These are phyloP conservation scores for Trigoniulus corallinus DNA, from an alignment of 1,140 invertebrate genomes.

Conservation along the genomic window DNA sequence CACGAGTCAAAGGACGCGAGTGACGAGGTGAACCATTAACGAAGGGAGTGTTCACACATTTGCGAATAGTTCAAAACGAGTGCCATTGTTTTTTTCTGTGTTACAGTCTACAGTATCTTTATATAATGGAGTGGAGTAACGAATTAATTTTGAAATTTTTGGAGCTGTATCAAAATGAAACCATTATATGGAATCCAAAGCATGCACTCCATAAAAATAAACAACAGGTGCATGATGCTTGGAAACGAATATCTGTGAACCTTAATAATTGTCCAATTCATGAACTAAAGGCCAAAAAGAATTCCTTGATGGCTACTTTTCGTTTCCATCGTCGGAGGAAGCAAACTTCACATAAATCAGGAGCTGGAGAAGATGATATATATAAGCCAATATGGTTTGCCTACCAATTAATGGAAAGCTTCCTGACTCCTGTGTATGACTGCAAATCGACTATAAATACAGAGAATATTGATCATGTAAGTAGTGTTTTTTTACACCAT, in stretches of 20 bases:
- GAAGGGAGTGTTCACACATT: no score
- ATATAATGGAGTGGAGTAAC: not conserved
- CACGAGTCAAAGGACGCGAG: no score
- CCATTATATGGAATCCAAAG: not conserved
- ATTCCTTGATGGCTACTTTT: not conserved
- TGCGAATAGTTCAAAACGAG: no score
- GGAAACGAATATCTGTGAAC: not conserved
- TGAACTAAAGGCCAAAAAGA: not conserved
- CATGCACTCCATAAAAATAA: not conserved
- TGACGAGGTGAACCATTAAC: no score
- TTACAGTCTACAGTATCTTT: no score
- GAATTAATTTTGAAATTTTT: not conserved
- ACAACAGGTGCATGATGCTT: not conserved
- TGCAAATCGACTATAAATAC: no score
- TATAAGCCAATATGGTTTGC: not conserved
- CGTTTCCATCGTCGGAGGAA: not conserved
- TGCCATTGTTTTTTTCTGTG: no score
- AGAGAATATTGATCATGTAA: not conserved
- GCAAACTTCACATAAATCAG: not conserved
- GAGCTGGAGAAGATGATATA: not conserved
- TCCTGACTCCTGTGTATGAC: no score
- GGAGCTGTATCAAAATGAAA: not conserved
- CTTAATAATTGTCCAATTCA: not conserved
- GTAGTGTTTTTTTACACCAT: not conserved
- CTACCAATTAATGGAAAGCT: not conserved